phyloP scores from a whole-genome alignment of 2,113 vertebrate species.

The Tragelaphus imberbis region DNA sequence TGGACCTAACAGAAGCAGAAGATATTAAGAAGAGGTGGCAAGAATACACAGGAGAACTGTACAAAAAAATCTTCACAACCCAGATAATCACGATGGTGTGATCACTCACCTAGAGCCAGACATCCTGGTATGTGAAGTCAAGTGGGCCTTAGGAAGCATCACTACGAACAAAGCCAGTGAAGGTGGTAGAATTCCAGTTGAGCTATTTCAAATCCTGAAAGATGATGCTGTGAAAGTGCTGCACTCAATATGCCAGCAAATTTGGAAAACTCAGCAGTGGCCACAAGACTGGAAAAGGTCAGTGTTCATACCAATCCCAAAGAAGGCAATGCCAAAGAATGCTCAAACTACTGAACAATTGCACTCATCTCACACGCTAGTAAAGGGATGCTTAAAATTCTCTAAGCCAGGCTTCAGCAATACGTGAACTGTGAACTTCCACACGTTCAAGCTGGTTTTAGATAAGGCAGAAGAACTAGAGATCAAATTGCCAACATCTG shows the following conservation, averaged over 20 bases:
- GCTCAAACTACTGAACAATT: background rate
- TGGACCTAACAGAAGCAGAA: background rate
- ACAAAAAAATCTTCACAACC: background rate
- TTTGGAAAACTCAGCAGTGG: too few relatives aligned
- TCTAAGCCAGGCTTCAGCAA: background rate
- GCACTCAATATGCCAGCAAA: too few relatives aligned
- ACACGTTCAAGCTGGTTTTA: too few relatives aligned
- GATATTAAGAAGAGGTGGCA: background rate
- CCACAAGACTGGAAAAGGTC: too few relatives aligned
- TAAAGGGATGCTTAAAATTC: background rate
- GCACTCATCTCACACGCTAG: background rate
- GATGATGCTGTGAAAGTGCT: background rate
- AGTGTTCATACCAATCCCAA: too few relatives aligned
- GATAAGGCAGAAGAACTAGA: too few relatives aligned
- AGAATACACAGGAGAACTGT: background rate
- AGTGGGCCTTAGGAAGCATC: background rate
- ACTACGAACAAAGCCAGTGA: fast-evolving
- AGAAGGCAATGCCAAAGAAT: background rate
- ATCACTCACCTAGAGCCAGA: background rate
- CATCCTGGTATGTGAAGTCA: background rate
- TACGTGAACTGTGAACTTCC: too few relatives aligned
- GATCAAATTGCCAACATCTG: too few relatives aligned
- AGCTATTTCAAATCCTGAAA: background rate
- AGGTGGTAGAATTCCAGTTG: background rate
- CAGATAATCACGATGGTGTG: too few relatives aligned